These are phyloP conservation scores for Polia nebulosa DNA, from an alignment of 2,888 invertebrate species.

Conservation along the genomic window DNA sequence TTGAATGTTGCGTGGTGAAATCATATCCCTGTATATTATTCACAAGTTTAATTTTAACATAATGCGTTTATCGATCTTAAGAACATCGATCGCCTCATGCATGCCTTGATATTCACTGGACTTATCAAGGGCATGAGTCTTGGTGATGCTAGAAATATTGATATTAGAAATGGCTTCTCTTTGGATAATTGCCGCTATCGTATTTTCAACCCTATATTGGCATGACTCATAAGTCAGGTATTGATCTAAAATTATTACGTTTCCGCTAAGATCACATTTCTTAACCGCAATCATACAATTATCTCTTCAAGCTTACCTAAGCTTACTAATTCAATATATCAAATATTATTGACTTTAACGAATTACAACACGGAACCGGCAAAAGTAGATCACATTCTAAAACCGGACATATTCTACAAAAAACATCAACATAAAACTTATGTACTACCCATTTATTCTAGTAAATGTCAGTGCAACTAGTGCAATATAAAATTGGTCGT, in stretches of 20 bases:
- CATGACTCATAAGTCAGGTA: conserved; percentile 3
- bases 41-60: background rate
- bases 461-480: conserved; percentile 44
- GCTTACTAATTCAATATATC: conserved; percentile 46
- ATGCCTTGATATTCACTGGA: background rate
- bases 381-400: conserved; percentile 61
- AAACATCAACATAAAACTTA: conserved; percentile 50
- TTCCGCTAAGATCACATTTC: conserved; percentile 17
- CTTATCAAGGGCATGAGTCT: background rate
- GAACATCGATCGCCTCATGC: background rate
- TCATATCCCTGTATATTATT: background rate
- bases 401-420: conserved; percentile 50
- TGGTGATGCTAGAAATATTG: background rate
- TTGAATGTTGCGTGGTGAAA: background rate
- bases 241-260: conserved; percentile 7
- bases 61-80: background rate
- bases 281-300: conserved; percentile 23
- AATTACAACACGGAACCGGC: conserved; percentile 61
- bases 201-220: background rate
- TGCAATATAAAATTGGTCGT: conserved; percentile 48
- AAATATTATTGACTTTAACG: conserved; percentile 39
- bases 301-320: conserved; percentile 17
- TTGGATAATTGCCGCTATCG: background rate
- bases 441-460: conserved; percentile 39
- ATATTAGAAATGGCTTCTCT: background rate